phyloP scores from a whole-genome alignment of 2,888 invertebrate genomes.

The Tetragonula carbonaria region DNA sequence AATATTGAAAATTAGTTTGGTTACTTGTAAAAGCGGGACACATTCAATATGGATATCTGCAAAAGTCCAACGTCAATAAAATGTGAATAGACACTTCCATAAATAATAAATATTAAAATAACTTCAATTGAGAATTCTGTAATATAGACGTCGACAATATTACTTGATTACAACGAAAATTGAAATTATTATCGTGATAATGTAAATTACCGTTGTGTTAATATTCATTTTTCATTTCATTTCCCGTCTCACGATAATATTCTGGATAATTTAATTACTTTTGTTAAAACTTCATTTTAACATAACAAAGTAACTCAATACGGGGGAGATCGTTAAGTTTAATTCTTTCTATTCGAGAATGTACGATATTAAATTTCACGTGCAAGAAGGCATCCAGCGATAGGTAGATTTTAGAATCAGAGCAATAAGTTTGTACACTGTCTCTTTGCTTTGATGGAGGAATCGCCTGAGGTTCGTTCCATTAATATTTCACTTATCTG shows the following conservation, averaged over 20 bases:
- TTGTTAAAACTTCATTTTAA: neutral
- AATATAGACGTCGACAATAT: neutral
- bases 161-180: neutral
- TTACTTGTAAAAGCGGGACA: neutral
- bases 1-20: neutral
- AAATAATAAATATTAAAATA: slow-evolving; percentile 1
- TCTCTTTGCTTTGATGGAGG: too few relatives aligned
- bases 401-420: too few relatives aligned
- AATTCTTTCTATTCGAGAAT: neutral
- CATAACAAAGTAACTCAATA: neutral
- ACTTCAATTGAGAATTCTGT: neutral
- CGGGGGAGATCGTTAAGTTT: neutral
- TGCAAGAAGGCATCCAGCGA: too few relatives aligned
- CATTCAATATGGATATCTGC: neutral
- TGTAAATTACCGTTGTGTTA: neutral
- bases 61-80: neutral
- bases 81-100: neutral
- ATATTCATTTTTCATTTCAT: neutral
- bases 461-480: too few relatives aligned
- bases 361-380: too few relatives aligned
- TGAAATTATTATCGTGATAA: neutral
- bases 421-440: too few relatives aligned
- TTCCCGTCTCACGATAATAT: neutral
- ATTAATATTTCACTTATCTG: too few relatives aligned
- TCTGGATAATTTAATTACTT: neutral